phyloP scores from a whole-genome alignment of 2,888 invertebrate genomes.

The Formica aserva region DNA sequence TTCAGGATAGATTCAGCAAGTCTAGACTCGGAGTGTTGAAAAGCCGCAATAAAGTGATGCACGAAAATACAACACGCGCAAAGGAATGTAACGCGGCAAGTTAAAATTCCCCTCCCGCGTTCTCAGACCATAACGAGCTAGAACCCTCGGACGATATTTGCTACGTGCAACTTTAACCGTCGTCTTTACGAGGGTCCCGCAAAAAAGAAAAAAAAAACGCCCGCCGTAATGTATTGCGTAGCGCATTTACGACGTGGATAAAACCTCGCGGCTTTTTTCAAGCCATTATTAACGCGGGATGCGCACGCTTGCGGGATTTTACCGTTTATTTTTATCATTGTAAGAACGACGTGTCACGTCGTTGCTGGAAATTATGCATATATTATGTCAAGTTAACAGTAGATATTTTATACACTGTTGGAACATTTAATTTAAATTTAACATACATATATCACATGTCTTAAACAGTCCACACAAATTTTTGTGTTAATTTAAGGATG shows the following conservation, averaged over 20 bases:
- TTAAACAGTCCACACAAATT: too few relatives aligned
- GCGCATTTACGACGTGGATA: conserved; percentile 33
- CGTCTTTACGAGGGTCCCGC: conserved; percentile 20
- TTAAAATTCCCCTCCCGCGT: neutral
- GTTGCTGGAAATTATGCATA: neutral
- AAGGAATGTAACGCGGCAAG: conserved; percentile 3
- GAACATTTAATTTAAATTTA: too few relatives aligned
- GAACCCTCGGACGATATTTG: conserved; percentile 5
- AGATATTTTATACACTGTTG: neutral
- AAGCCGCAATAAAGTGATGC: neutral
- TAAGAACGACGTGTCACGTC: neutral
- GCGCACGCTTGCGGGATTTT: conserved; percentile 15
- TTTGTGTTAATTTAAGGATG: too few relatives aligned
- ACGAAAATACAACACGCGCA: neutral
- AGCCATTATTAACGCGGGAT: conserved; percentile 2
- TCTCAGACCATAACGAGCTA: neutral
- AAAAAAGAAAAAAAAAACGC: neutral
- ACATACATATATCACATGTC: too few relatives aligned
- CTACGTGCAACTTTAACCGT: conserved; percentile 30
- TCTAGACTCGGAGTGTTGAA: neutral
- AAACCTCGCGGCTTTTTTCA: conserved; percentile 17
- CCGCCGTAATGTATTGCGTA: conserved; percentile 17
- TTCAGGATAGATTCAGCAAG: neutral
- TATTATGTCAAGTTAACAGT: neutral
- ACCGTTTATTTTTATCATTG: neutral